These are phyloP conservation scores for Formica aserva DNA, from an alignment of 2,888 invertebrate genomes.

Conservation along the genomic window DNA sequence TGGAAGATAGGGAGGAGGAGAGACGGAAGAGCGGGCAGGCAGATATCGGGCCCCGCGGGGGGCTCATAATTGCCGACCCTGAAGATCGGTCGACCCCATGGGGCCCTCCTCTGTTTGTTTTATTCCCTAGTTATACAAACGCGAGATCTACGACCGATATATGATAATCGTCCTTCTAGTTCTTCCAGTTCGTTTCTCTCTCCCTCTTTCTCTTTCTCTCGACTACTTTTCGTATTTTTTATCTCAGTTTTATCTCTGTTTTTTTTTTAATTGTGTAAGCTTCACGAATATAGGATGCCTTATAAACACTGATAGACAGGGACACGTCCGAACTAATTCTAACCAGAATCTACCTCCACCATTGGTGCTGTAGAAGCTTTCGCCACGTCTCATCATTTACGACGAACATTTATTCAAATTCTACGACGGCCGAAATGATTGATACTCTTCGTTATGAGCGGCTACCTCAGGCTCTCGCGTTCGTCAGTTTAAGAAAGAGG, in stretches of 20 bases:
- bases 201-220: conserved; percentile 47
- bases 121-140: conserved; percentile 86
- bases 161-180: conserved; percentile 82
- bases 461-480: conserved; percentile 72
- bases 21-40: conserved; percentile 70
- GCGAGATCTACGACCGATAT: conserved; percentile 86
- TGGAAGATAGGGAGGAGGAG: conserved; percentile 65
- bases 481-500: conserved; percentile 61
- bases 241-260: conserved; percentile 54
- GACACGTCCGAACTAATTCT: conserved; percentile 72
- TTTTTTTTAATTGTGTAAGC: conserved; percentile 62
- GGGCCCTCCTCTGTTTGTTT: conserved; percentile 85
- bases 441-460: conserved; percentile 79
- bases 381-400: conserved; percentile 84
- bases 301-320: conserved; percentile 71
- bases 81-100: conserved; percentile 85
- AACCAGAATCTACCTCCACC: conserved; percentile 31
- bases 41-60: conserved; percentile 83
- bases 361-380: conserved; percentile 79
- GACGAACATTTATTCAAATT: conserved; percentile 83
- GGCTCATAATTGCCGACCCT: conserved; percentile 86
- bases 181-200: conserved; percentile 56
- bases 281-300: conserved; percentile 66
- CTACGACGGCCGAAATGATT: conserved; percentile 77
- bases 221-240: conserved; percentile 11